Percentiles rank a stretch among this genome's conserved stretches.
phyloP scores from a whole-genome alignment of 2,113 vertebrate genomes.

The Chaetops frenatus region DNA sequence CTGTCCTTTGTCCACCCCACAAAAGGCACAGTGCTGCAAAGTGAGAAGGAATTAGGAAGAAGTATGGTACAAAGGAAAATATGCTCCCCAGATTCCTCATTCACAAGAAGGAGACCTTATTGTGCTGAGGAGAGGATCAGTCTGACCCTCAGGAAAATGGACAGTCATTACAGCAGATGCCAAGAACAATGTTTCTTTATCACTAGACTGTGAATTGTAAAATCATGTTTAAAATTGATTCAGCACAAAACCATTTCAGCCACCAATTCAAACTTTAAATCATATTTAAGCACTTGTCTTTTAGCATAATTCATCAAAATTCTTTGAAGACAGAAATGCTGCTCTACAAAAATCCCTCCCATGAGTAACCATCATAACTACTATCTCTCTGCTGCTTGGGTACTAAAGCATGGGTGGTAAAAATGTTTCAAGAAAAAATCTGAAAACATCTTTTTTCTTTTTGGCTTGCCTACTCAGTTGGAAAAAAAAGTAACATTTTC shows the following conservation, averaged over 20 bases:
- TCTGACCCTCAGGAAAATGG: neutral
- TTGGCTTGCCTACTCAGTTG: neutral
- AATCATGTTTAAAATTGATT: neutral
- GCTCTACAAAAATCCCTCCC: neutral
- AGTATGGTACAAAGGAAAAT: neutral
- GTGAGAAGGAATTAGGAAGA: neutral
- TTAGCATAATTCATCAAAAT: neutral
- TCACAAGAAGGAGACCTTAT: neutral
- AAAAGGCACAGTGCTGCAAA: neutral
- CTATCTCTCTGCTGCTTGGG: neutral
- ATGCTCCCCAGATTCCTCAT: neutral
- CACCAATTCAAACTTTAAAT: neutral
- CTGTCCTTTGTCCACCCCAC: neutral
- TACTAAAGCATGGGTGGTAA: neutral
- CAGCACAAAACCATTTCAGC: neutral
- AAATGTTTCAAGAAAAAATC: neutral
- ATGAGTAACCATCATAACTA: neutral
- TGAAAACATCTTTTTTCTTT: neutral
- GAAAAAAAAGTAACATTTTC: neutral
- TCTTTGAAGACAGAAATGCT: neutral
- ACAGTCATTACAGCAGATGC: neutral
- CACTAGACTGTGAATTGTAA: neutral
- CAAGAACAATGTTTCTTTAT: neutral
- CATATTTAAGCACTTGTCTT: neutral
- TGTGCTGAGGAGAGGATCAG: neutral